phyloP scores from a whole-genome alignment of 2,888 invertebrate genomes.

The Deladenus siricidicola region DNA sequence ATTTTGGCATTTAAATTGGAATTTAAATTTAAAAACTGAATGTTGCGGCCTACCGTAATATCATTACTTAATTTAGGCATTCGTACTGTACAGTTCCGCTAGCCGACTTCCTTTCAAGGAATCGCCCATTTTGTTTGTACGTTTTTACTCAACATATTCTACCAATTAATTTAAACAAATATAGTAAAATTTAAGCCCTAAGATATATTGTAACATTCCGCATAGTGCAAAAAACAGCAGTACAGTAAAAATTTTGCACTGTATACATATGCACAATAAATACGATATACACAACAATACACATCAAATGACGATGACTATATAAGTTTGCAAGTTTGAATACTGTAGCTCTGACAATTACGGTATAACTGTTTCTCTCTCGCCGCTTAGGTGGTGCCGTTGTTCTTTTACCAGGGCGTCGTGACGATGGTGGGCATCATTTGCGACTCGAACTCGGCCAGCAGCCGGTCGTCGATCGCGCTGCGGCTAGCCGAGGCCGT shows the following conservation, averaged over 20 bases:
- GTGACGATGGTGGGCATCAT: slow-evolving; percentile 45
- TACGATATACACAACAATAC: background rate
- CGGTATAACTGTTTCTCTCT: background rate
- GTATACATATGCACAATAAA: background rate
- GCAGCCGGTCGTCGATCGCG: slow-evolving; percentile 46
- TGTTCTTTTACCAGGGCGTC: slow-evolving; percentile 44
- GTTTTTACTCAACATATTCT: too few species aligned
- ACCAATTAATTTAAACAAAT: too few species aligned
- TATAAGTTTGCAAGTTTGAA: too few species aligned
- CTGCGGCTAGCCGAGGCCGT: slow-evolving; percentile 50
- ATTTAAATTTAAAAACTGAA: background rate
- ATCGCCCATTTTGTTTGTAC: slow-evolving; percentile 34
- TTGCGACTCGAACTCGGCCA: slow-evolving; percentile 48
- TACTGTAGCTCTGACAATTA: too few species aligned
- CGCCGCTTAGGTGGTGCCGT: slow-evolving; percentile 28
- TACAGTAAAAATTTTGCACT: too few species aligned
- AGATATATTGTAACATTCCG: too few species aligned
- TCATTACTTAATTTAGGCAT: slow-evolving; percentile 21
- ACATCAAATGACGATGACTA: too few species aligned
- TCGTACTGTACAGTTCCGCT: slow-evolving; percentile 16
- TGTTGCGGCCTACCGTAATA: background rate
- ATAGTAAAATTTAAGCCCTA: too few species aligned
- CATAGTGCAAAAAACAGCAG: too few species aligned
- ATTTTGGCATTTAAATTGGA: too few species aligned
- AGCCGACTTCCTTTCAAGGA: slow-evolving; percentile 26